phyloP scores from a whole-genome alignment of 2,797 vertebrate genomes.

The Sebastes iracundus region DNA sequence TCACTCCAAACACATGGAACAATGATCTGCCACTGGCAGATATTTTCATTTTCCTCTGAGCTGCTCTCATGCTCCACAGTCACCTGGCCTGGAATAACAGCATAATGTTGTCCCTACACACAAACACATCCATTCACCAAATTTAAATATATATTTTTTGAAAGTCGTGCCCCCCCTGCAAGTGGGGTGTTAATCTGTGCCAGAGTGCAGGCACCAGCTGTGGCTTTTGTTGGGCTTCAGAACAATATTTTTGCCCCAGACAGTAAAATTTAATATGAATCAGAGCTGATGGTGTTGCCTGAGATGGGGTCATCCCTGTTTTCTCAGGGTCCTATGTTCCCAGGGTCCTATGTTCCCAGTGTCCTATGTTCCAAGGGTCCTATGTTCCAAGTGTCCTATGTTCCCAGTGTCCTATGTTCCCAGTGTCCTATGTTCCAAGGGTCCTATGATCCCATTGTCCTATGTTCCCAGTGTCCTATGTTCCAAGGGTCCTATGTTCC shows the following conservation, averaged over 20 bases:
- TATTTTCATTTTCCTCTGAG: slow-evolving; percentile 3
- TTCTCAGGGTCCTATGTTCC: not conserved
- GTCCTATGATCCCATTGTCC: too few relatives aligned
- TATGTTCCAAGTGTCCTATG: not conserved
- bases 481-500: too few relatives aligned
- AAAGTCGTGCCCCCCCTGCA: not conserved
- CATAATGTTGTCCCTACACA: not conserved
- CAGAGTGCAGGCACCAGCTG: not conserved
- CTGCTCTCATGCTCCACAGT: slow-evolving; percentile 8
- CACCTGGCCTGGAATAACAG: slow-evolving; percentile 42
- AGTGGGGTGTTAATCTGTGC: not conserved
- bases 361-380: not conserved
- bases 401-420: not conserved
- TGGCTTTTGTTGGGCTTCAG: not conserved
- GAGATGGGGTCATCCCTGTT: too few relatives aligned
- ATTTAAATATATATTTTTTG: not conserved
- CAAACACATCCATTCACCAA: not conserved
- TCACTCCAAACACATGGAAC: slow-evolving; percentile 16
- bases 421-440: not conserved
- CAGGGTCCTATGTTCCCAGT: not conserved
- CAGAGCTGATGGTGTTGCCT: not conserved
- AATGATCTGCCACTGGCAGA: slow-evolving; percentile 11
- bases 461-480: too few relatives aligned
- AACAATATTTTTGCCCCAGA: not conserved
- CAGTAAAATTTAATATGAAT: not conserved